A percentile compares a stretch with the other conserved stretches of the same genome.
phyloP scores from a whole-genome alignment of 2,797 vertebrate species.

The Enteromius mattozi region DNA sequence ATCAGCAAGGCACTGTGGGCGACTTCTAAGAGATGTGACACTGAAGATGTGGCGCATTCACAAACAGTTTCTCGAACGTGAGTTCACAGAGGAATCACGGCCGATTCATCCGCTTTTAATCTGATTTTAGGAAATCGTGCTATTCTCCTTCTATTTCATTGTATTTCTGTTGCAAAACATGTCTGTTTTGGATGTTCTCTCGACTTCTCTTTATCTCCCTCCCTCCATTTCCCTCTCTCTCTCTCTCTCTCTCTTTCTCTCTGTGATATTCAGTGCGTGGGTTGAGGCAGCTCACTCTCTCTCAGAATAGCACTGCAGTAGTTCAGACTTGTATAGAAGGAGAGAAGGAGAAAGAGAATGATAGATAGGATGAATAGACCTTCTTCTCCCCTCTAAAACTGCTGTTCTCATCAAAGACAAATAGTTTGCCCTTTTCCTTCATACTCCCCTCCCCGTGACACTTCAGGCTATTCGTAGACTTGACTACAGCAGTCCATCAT shows the following conservation, averaged over 20 bases:
- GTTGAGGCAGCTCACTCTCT: constrained; percentile 86
- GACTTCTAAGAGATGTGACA: constrained; percentile 59
- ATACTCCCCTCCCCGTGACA: neutral
- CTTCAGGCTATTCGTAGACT: neutral
- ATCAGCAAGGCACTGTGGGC: constrained; percentile 60
- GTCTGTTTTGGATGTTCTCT: constrained; percentile 71
- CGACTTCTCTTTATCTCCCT: constrained; percentile 63
- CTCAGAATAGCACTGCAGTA: constrained; percentile 88
- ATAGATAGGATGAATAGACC: constrained; percentile 57
- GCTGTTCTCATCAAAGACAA: constrained; percentile 30
- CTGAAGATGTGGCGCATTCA: constrained; percentile 55
- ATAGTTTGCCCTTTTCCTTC: constrained; percentile 23
- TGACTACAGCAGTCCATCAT: neutral
- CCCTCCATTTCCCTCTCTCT: constrained; percentile 61
- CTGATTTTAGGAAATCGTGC: constrained; percentile 26
- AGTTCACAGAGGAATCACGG: constrained; percentile 26
- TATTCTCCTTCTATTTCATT: constrained; percentile 18
- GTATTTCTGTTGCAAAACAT: constrained; percentile 56
- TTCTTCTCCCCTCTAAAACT: constrained; percentile 41
- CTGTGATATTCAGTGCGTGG: constrained; percentile 85
- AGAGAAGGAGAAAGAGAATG: constrained; percentile 71
- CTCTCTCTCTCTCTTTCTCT: constrained; percentile 70
- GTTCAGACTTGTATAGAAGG: constrained; percentile 79
- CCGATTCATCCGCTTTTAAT: constrained; percentile 26
- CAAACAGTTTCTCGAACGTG: constrained; percentile 49